phyloP scores from a whole-genome alignment of 2,797 vertebrate genomes.

The Octomys mimax region DNA sequence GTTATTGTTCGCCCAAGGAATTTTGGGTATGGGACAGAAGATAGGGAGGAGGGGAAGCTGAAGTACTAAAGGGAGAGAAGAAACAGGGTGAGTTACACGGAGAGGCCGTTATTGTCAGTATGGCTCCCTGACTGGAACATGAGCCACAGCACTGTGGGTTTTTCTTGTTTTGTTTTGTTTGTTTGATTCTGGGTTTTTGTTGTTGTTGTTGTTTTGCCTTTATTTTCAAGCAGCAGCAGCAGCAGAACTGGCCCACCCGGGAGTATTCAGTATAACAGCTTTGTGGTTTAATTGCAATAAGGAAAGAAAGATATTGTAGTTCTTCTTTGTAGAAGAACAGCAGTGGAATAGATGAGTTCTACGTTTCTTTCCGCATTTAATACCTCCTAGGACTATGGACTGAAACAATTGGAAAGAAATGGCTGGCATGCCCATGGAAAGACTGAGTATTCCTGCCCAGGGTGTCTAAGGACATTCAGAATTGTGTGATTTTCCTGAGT shows the following conservation, averaged over 20 bases:
- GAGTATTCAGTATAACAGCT: background rate
- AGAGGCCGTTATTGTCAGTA: background rate
- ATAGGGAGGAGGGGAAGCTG: background rate
- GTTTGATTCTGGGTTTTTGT: background rate
- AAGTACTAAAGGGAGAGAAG: background rate
- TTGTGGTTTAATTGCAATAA: background rate
- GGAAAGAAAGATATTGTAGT: background rate
- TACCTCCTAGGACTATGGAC: background rate
- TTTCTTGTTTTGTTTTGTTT: background rate
- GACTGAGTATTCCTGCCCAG: background rate
- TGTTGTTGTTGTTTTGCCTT: background rate
- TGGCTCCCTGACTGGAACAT: background rate
- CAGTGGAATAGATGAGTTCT: background rate
- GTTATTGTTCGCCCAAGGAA: background rate
- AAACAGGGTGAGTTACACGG: background rate
- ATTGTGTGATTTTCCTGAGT: background rate
- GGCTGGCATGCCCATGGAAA: background rate
- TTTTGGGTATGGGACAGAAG: background rate
- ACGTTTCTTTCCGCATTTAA: background rate
- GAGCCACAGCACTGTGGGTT: background rate
- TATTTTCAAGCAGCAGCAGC: no score
- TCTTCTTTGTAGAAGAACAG: conserved; percentile 23
- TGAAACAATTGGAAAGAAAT: background rate
- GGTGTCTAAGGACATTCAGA: background rate
- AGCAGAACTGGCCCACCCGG: background rate